Conservation (phyloP, 2,113 vertebrate genomes). For the Crocuta crocuta region DNA sequence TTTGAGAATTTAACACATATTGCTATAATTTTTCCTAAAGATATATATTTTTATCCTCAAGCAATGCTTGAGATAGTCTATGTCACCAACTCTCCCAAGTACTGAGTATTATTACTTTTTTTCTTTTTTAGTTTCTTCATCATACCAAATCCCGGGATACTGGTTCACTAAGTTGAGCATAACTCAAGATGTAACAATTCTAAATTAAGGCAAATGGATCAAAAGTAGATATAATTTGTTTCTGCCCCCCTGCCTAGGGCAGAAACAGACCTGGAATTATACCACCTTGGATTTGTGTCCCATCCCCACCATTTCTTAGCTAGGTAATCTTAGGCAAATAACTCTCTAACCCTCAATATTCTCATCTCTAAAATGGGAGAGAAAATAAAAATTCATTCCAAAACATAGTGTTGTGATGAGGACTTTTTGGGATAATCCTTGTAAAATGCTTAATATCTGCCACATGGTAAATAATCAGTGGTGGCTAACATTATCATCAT, state of each 20-base stretch:
- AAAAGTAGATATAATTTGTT: conserved; percentile 56
- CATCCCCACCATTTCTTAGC: neutral
- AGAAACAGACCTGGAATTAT: neutral
- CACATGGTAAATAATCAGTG: neutral
- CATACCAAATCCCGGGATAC: conserved; percentile 78
- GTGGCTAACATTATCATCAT: neutral
- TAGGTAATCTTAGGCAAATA: neutral
- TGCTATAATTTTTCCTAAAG: neutral
- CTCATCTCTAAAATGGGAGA: neutral
- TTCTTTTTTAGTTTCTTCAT: conserved; percentile 61
- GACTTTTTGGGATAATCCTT: neutral
- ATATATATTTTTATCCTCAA: neutral
- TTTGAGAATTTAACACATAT: neutral
- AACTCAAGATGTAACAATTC: conserved; percentile 81
- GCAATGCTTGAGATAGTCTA: neutral
- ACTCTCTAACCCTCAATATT: neutral
- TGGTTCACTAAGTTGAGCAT: conserved; percentile 77
- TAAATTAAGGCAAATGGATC: conserved; percentile 81
- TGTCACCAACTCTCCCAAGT: neutral
- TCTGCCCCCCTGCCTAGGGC: neutral
- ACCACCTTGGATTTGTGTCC: neutral
- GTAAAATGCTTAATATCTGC: neutral
- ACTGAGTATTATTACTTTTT: neutral
- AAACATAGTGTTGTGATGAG: neutral
- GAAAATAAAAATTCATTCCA: neutral